These are phyloP conservation scores for Megalops cyprinoides DNA, from an alignment of 2,797 vertebrate genomes.

Conservation along the genomic window DNA sequence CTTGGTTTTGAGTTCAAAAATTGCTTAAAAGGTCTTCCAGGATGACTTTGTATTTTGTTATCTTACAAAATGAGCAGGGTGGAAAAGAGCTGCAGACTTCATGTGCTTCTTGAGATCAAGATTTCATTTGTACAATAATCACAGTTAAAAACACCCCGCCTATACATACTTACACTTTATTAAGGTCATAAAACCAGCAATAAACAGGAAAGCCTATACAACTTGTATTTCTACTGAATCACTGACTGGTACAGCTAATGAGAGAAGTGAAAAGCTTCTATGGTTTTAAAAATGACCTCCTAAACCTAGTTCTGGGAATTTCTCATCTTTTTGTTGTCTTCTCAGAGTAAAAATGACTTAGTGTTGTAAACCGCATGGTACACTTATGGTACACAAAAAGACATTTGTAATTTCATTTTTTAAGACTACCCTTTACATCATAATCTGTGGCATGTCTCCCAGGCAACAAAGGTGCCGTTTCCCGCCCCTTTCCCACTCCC, in stretches of 20 bases:
- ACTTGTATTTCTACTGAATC: slow-evolving; percentile 91
- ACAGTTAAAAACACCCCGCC: slow-evolving; percentile 99
- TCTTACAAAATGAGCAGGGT: slow-evolving; percentile 93
- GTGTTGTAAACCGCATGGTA: slow-evolving; percentile 87
- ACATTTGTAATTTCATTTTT: slow-evolving; percentile 56
- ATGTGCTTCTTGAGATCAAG: slow-evolving; percentile 96
- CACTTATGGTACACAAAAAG: slow-evolving; percentile 76
- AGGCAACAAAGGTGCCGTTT: slow-evolving; percentile 68
- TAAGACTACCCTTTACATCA: slow-evolving; percentile 76
- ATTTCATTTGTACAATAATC: slow-evolving; percentile 99
- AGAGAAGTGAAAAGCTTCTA: slow-evolving; percentile 92
- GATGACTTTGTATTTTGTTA: slow-evolving; percentile 77
- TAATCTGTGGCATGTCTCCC: slow-evolving; percentile 76
- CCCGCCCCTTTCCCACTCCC: neutral
- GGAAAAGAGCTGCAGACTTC: slow-evolving; percentile 91
- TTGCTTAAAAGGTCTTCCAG: slow-evolving; percentile 84
- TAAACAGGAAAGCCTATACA: slow-evolving; percentile 97
- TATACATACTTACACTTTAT: slow-evolving; percentile 99
- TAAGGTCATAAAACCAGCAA: slow-evolving; percentile 94
- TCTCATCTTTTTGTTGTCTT: slow-evolving; percentile 71
- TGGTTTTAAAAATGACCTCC: slow-evolving; percentile 86
- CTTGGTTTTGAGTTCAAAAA: slow-evolving; percentile 90
- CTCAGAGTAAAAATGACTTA: slow-evolving; percentile 78
- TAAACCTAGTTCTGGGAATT: slow-evolving; percentile 88
- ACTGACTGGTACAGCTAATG: slow-evolving; percentile 92